Evolutionary conservation across 2,797 vertebrate species (phyloP).

Genomic region (Odontamblyopus lacepedii): DNA sequence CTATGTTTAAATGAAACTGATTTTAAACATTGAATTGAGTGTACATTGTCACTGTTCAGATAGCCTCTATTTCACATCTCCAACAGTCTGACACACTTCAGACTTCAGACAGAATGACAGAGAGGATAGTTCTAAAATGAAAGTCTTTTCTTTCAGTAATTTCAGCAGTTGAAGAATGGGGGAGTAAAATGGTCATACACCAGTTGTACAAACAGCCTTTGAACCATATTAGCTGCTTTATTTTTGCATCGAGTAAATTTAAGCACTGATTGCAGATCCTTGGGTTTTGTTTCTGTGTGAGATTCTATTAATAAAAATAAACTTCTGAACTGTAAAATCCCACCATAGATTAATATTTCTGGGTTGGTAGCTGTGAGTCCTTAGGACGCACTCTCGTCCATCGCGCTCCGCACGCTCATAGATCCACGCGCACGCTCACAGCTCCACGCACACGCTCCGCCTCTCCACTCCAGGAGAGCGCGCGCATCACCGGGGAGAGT

Average conservation of each 20-base stretch:
- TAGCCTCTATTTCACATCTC: no score
- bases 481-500: slow-evolving; percentile 62
- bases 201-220: background rate
- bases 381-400: background rate
- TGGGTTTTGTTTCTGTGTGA: no score
- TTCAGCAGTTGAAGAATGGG: no score
- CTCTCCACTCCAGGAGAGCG: slow-evolving; percentile 61
- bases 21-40: background rate
- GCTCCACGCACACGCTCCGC: slow-evolving; percentile 50
- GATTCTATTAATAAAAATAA: no score
- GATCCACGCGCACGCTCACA: no score
- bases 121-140: no score
- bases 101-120: background rate
- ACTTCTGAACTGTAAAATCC: no score
- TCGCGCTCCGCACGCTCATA: background rate
- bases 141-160: background rate
- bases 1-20: background rate
- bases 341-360: background rate
- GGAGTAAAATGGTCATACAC: background rate
- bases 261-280: no score
- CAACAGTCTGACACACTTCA: background rate
- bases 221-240: no score
- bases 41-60: background rate
- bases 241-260: no score
- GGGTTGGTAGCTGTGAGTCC: background rate